Percentiles rank a stretch among this genome's conserved stretches.
Evolutionary conservation across 2,113 vertebrate genomes (phyloP).

Genomic region (Hirundichthys speculiger): DNA sequence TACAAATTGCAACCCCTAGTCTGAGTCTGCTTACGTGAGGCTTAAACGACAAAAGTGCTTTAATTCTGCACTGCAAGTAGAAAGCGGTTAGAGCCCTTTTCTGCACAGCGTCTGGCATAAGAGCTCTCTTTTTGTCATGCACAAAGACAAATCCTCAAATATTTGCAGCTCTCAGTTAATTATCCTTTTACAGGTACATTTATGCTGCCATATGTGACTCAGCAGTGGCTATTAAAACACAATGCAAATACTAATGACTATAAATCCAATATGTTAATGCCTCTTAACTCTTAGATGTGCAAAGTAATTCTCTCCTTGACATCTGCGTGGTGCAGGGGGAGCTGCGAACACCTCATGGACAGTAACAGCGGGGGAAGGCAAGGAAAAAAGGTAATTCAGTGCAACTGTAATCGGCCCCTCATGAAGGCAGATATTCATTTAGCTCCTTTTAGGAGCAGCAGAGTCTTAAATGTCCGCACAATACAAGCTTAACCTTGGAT

Average conservation of each 20-base stretch:
- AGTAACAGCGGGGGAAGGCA: conserved; percentile 25
- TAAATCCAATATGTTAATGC: conserved; percentile 34
- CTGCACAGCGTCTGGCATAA: background rate
- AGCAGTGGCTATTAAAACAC: conserved; percentile 12
- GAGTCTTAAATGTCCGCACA: conserved; percentile 46
- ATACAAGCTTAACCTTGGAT: conserved; percentile 60
- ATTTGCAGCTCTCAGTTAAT: conserved; percentile 4
- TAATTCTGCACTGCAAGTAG: too few relatives aligned
- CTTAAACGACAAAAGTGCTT: background rate
- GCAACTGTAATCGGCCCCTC: conserved; percentile 25
- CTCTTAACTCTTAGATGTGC: conserved; percentile 21
- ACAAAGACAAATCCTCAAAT: background rate
- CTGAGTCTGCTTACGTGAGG: background rate
- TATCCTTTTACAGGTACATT: conserved; percentile 20
- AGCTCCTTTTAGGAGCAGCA: conserved; percentile 31
- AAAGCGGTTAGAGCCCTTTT: background rate
- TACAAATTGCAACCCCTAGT: background rate
- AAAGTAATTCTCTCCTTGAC: conserved; percentile 18
- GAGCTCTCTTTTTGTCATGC: background rate
- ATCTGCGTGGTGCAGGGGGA: conserved; percentile 8
- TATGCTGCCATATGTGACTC: conserved; percentile 8
- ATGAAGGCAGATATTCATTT: conserved; percentile 27
- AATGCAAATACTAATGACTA: conserved; percentile 18
- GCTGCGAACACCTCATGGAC: conserved; percentile 20
- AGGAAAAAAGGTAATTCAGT: conserved; percentile 7